phyloP scores from a whole-genome alignment of 2,113 vertebrate species.

The Zingel zingel region DNA sequence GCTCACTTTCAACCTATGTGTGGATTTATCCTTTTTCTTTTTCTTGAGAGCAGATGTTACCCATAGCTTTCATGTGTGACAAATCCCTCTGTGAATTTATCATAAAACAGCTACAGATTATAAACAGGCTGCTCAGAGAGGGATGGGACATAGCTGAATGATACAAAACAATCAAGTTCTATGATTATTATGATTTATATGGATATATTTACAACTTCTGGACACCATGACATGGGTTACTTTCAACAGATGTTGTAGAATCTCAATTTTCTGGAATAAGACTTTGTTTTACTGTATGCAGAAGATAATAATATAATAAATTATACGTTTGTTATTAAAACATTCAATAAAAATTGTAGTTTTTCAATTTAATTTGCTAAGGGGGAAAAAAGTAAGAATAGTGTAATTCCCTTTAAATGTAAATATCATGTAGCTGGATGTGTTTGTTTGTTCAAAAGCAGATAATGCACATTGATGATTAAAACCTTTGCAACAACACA shows the following conservation, averaged over 20 bases:
- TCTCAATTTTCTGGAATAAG: not conserved
- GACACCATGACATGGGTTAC: not conserved
- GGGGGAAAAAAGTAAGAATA: not conserved
- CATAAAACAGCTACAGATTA: constrained; percentile 50
- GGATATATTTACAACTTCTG: not conserved
- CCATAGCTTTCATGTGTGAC: constrained; percentile 54
- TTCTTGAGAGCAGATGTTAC: constrained; percentile 53
- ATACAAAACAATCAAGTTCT: constrained; percentile 29
- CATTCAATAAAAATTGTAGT: not conserved
- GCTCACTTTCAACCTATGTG: constrained; percentile 10
- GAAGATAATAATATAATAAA: not conserved
- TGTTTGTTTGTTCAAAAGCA: not conserved
- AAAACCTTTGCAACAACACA: not conserved
- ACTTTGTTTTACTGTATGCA: no score
- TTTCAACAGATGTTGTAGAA: not conserved
- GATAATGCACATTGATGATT: not conserved
- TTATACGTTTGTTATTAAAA: not conserved
- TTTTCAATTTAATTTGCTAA: no score
- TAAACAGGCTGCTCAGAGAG: constrained; percentile 30
- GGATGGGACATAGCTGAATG: constrained; percentile 35
- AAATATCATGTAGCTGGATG: not conserved
- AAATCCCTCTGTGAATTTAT: constrained; percentile 44
- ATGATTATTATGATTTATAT: not conserved
- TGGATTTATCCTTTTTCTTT: constrained; percentile 26
- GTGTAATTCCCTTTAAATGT: not conserved